A percentile compares a stretch with the other conserved stretches of the same genome.
These are phyloP conservation scores for Triplophysa yarkandensis DNA, from an alignment of 2,797 vertebrate species.

Conservation along the genomic window DNA sequence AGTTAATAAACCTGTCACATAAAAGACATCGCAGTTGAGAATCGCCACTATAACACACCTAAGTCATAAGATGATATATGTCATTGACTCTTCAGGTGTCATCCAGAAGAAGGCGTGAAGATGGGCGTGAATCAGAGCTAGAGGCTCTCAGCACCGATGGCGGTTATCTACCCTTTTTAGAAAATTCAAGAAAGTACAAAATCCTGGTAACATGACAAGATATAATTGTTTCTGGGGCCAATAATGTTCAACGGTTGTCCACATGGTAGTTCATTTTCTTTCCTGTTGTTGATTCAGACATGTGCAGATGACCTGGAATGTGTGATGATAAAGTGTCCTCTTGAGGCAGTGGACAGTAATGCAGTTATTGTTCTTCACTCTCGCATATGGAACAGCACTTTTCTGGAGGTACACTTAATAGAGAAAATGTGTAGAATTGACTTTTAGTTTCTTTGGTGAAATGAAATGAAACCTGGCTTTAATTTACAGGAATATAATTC, in stretches of 20 bases:
- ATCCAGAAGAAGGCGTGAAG: constrained; percentile 62
- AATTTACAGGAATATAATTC: constrained; percentile 84
- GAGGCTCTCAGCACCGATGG: constrained; percentile 69
- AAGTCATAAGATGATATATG: background rate
- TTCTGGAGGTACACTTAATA: constrained; percentile 78
- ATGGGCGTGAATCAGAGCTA: constrained; percentile 71
- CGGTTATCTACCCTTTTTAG: constrained; percentile 72
- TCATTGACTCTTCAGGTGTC: constrained; percentile 50
- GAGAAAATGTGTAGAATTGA: background rate
- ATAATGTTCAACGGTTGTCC: background rate
- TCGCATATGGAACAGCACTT: constrained; percentile 85
- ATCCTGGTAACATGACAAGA: constrained; percentile 76
- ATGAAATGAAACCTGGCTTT: background rate
- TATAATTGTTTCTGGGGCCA: background rate
- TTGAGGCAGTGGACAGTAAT: constrained; percentile 84
- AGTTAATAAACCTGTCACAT: background rate
- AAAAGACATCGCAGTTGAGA: background rate
- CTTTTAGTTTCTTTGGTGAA: background rate
- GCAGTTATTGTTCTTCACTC: constrained; percentile 78
- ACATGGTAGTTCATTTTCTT: background rate
- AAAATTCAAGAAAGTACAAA: constrained; percentile 81
- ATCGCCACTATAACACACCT: background rate
- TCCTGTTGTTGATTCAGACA: constrained; percentile 68
- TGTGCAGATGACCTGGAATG: constrained; percentile 80
- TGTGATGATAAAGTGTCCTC: constrained; percentile 83